phyloP scores from a whole-genome alignment of 2,113 vertebrate species.

The Pholis gunnellus region DNA sequence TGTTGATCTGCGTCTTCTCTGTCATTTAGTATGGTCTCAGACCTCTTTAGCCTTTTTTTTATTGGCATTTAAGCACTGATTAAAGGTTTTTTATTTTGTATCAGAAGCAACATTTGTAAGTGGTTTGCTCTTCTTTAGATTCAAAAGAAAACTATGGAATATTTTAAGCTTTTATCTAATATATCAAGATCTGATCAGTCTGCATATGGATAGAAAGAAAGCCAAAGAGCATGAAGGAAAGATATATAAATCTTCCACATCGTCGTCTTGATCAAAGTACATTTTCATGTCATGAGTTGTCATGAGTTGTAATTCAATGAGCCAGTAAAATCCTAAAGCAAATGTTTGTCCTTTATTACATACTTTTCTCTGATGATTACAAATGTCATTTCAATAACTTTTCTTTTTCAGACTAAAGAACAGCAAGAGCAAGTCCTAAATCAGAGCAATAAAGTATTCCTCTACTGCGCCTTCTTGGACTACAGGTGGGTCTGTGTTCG shows the following conservation, averaged over 20 bases:
- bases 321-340: neutral
- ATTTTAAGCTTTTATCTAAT: neutral
- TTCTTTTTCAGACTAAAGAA: constrained; percentile 84
- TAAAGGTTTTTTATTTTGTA: constrained; percentile 23
- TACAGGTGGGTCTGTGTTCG: constrained; percentile 87
- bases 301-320: constrained; percentile 11
- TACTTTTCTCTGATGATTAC: neutral
- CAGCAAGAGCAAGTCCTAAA: constrained; percentile 87
- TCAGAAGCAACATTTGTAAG: constrained; percentile 5
- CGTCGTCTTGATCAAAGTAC: constrained; percentile 27
- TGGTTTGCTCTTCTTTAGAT: constrained; percentile 31
- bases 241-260: constrained; percentile 10
- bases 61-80: constrained; percentile 12
- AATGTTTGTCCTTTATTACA: constrained; percentile 28
- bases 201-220: constrained; percentile 26
- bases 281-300: constrained; percentile 20
- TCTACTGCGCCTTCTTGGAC: constrained; percentile 96
- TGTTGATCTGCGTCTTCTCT: constrained; percentile 20
- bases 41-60: constrained; percentile 28
- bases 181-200: neutral
- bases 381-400: constrained; percentile 9
- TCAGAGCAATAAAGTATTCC: constrained; percentile 87
- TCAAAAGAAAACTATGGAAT: neutral
- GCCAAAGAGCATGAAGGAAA: constrained; percentile 12
- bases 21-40: constrained; percentile 29